Conservation (phyloP, 2,888 invertebrate genomes). For the Trichopoda pennipes region DNA sequence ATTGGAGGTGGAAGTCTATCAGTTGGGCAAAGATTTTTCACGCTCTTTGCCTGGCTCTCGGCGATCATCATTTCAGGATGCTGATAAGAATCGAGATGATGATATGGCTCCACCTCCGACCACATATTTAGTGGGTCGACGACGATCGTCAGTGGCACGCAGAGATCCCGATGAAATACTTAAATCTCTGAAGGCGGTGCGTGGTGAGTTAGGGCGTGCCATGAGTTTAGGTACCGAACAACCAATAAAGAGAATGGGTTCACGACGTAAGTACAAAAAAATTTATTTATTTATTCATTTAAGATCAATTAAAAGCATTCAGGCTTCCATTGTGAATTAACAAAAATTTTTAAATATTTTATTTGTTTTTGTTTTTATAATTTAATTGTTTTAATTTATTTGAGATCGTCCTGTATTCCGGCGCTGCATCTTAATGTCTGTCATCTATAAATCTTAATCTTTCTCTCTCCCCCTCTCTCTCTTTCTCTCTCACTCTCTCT, state of each 20-base stretch:
- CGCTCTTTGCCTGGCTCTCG: constrained; percentile 92
- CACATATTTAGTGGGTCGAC: constrained; percentile 85
- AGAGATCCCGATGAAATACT: constrained; percentile 93
- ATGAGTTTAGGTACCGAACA: constrained; percentile 88
- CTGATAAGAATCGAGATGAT: constrained; percentile 83
- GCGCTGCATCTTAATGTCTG: constrained; percentile 31
- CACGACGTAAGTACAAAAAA: constrained; percentile 90
- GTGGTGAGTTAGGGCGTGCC: constrained; percentile 90
- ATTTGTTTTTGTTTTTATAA: constrained; percentile 23
- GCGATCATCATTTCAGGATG: constrained; percentile 90
- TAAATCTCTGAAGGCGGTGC: constrained; percentile 89
- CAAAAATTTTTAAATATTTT: not conserved
- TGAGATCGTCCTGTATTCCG: constrained; percentile 33
- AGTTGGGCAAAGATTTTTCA: constrained; percentile 92
- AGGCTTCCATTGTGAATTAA: constrained; percentile 16
- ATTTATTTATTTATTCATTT: not conserved
- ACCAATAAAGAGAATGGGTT: constrained; percentile 82
- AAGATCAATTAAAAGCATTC: not conserved
- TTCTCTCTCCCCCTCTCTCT: constrained; percentile 21
- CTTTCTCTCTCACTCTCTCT: constrained; percentile 4
- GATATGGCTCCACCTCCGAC: constrained; percentile 81
- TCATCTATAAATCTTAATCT: constrained; percentile 13
- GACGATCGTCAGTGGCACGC: constrained; percentile 90
- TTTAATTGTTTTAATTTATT: constrained; percentile 6
- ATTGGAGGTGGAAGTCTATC: constrained; percentile 91